Base-by-base conservation (phyloP, 2,797 vertebrate genomes). In the Microctenopoma stevenorrisi region DNA sequence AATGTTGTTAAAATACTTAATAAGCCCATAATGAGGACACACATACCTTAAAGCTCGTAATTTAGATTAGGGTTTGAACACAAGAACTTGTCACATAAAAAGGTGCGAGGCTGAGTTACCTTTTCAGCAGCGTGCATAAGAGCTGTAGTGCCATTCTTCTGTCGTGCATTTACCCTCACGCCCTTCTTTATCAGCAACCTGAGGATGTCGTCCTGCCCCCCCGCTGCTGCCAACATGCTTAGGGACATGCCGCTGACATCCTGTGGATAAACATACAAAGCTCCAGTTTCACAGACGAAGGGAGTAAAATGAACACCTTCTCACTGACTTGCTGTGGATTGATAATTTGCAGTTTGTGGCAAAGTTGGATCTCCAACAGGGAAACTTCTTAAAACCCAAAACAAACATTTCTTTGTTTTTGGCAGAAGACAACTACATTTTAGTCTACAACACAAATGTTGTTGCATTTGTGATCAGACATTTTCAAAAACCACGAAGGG, bases 111-210 rank as follows among this genome's bases (percentile, higher is more conserved):
- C 6, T 0, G 2, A 4, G 14, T 73, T 82, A 99, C 98, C 96
- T 99, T 99, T 71, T 99, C 98, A 4, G 96, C 97, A 0, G 98
- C 98, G 0, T 98, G 96, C 90, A 99, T 99, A 67, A 99, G 89
- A 0, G 98, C 98, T 0, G 97, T 99, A 50, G 96, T 98, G 66
- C 98, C 97, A 2, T 97, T 98, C 83, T 96, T 98, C 91, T 99
- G 98, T 16, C 94, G 93, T 0, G 95, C 89, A 1, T 98, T 99
- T 68, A 99, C 94, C 85, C 95, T 95, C 35, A 96, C 98, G 18
- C 97, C 97, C 86, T 97, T 99, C 82, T 94, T 95, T 82, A 99
- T 96, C 0, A 99, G 94, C 82, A 98, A 85, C 64, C 97, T 79
- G 47, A 99, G 94, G 64, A 99, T 95, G 84, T 99, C 98, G 1